Evolutionary conservation across 2,888 invertebrate species (phyloP).

Genomic region (Limnephilus auricula): DNA sequence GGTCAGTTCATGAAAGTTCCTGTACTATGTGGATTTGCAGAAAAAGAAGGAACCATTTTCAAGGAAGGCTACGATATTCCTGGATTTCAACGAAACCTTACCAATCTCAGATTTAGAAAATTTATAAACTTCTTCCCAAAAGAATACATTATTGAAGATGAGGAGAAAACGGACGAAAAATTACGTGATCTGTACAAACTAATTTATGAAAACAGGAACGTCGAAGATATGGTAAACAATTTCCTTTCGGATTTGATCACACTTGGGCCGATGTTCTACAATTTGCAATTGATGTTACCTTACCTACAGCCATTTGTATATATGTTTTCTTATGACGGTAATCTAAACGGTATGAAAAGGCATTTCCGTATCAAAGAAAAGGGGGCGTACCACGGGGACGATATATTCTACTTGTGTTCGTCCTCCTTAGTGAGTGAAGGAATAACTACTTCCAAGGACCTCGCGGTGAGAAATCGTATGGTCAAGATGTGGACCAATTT

Average conservation of each 20-base stretch:
- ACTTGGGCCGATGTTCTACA: slow-evolving; percentile 48
- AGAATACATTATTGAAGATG: slow-evolving; percentile 68
- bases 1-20: slow-evolving; percentile 74
- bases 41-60: slow-evolving; percentile 76
- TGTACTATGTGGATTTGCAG: slow-evolving; percentile 76
- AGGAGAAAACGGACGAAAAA: slow-evolving; percentile 64
- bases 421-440: not conserved
- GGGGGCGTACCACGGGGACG: slow-evolving; percentile 51
- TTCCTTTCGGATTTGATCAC: slow-evolving; percentile 55
- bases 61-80: not conserved
- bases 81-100: not conserved
- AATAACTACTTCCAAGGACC: slow-evolving; percentile 69
- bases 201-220: slow-evolving; percentile 32
- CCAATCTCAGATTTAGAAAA: slow-evolving; percentile 21
- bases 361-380: slow-evolving; percentile 21
- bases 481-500: slow-evolving; percentile 81
- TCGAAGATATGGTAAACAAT: slow-evolving; percentile 14
- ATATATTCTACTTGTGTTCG: slow-evolving; percentile 41
- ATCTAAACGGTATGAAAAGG: slow-evolving; percentile 30
- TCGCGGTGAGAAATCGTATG: slow-evolving; percentile 73
- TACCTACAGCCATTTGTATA: slow-evolving; percentile 44
- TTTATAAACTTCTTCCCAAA: slow-evolving; percentile 50
- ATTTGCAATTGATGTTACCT: slow-evolving; percentile 18
- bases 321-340: slow-evolving; percentile 50
- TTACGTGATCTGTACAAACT: slow-evolving; percentile 9